phyloP scores from a whole-genome alignment of 2,113 vertebrate genomes.

The Chaenocephalus aceratus region DNA sequence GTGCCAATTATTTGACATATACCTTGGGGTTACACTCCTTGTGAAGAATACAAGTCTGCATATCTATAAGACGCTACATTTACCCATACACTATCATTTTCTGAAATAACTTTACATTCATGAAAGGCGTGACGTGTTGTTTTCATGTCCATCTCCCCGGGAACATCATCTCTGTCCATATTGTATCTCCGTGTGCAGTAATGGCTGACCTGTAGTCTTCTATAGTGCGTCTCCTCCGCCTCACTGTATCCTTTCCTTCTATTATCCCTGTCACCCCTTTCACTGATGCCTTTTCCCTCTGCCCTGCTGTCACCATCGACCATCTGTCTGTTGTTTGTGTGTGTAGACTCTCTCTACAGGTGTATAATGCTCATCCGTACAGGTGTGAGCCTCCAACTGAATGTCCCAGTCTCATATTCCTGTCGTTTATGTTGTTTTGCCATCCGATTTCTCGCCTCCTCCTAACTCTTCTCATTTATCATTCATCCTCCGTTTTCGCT shows the following conservation, averaged over 20 bases:
- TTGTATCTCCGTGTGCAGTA: slow-evolving; percentile 19
- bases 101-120: neutral
- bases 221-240: neutral
- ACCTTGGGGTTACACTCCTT: neutral
- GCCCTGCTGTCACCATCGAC: slow-evolving; percentile 41
- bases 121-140: slow-evolving; percentile 13
- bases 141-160: neutral
- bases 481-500: slow-evolving; percentile 22
- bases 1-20: neutral
- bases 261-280: slow-evolving; percentile 32
- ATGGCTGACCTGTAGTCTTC: slow-evolving; percentile 10
- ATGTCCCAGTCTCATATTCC: slow-evolving; percentile 13
- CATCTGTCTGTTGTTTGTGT: neutral
- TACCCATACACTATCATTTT: neutral
- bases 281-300: slow-evolving; percentile 29
- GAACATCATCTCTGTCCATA: neutral
- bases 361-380: slow-evolving; percentile 15
- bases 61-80: too few relatives aligned
- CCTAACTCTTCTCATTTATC: slow-evolving; percentile 44
- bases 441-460: slow-evolving; percentile 24
- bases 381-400: slow-evolving; percentile 27
- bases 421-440: slow-evolving; percentile 46
- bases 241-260: neutral
- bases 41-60: too few relatives aligned
- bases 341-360: slow-evolving; percentile 13